Evolutionary conservation across 2,888 invertebrate genomes (phyloP).

Genomic region (Netelia virgata): DNA sequence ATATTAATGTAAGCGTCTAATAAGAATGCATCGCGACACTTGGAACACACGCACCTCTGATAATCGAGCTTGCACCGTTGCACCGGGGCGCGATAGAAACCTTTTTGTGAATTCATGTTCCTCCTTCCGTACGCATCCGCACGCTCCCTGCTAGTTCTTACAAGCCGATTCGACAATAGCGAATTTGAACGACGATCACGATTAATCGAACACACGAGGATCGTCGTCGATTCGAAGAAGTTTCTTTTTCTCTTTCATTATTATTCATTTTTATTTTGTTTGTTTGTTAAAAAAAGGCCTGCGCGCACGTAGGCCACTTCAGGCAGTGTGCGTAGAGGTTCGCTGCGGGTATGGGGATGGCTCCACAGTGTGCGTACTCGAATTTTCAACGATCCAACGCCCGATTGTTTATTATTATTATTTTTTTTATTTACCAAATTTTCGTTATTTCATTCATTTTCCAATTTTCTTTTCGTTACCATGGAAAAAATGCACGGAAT

Average conservation of each 20-base stretch:
- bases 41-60: background rate
- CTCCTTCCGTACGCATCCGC: constrained; percentile 54
- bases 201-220: constrained; percentile 46
- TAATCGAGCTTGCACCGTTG: constrained; percentile 57
- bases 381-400: constrained; percentile 69
- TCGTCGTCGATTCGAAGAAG: constrained; percentile 65
- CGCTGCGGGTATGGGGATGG: constrained; percentile 30
- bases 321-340: constrained; percentile 75
- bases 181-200: constrained; percentile 27
- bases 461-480: constrained; percentile 10
- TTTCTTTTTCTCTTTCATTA: constrained; percentile 16
- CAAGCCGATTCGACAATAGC: constrained; percentile 2
- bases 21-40: background rate
- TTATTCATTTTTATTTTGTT: constrained; percentile 4
- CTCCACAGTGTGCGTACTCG: constrained; percentile 64
- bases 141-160: constrained; percentile 26
- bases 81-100: constrained; percentile 44
- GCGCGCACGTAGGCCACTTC: constrained; percentile 76
- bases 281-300: constrained; percentile 71
- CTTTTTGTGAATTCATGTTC: constrained; percentile 41
- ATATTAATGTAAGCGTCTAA: constrained; percentile 31
- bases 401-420: constrained; percentile 64
- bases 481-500: constrained; percentile 34
- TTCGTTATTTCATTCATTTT: constrained; percentile 9
- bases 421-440: constrained; percentile 56